A percentile compares a stretch with the other conserved stretches of the same genome.
phyloP scores from a whole-genome alignment of 2,113 vertebrate genomes.

The Myotis davidii region DNA sequence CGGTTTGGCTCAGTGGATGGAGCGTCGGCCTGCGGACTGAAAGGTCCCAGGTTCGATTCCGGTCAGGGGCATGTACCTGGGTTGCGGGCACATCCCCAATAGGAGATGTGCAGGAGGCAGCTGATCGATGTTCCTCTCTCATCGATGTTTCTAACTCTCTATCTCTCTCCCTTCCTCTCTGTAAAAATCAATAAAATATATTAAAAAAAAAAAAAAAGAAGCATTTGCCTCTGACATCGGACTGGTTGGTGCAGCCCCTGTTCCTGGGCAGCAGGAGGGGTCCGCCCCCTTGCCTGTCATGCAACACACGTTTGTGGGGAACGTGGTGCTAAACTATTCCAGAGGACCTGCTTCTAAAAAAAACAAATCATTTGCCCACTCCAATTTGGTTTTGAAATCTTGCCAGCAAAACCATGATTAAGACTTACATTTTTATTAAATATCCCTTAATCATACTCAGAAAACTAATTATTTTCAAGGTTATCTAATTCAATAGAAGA shows the following conservation, averaged over 20 bases:
- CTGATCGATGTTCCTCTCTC: no score
- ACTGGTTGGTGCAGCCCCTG: not conserved
- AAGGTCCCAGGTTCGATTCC: no score
- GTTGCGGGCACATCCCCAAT: no score
- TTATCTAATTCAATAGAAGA: constrained; percentile 3
- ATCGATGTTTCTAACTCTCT: no score
- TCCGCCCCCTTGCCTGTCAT: not conserved
- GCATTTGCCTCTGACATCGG: not conserved
- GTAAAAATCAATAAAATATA: no score
- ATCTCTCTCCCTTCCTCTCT: no score
- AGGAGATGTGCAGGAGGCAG: no score
- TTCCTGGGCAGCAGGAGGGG: not conserved
- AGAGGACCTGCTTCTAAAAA: not conserved
- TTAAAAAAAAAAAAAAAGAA: no score
- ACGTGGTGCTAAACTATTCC: not conserved
- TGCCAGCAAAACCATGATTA: not conserved
- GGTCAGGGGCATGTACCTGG: no score
- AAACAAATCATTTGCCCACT: not conserved
- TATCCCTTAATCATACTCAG: not conserved
- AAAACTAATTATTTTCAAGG: constrained; percentile 58
- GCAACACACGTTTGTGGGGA: not conserved
- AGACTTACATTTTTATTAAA: constrained; percentile 17
- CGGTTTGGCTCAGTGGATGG: no score
- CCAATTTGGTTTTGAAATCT: constrained; percentile 53
- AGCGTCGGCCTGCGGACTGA: no score